Base-by-base conservation (phyloP, 30 jellyfish, hydroid and myxozoan species). In the Catostylus mosaicus region DNA sequence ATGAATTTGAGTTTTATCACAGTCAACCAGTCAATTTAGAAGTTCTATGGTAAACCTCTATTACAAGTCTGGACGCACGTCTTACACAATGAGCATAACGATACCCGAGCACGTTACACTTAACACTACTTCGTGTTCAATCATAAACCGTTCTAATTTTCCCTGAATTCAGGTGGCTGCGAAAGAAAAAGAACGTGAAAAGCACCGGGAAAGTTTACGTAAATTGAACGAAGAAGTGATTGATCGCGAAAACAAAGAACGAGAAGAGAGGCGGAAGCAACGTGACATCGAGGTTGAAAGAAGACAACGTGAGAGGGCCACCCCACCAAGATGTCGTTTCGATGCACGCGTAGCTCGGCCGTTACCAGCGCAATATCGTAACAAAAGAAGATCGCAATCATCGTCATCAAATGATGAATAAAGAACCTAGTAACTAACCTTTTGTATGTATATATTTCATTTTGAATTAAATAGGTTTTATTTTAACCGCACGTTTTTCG, bases 281-380 rank as follows among this genome's bases (percentile, higher is more conserved):
- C 78, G 91, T 12, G 84, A 67, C 16, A 69, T 57, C 40, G 91
- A 67, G 52, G 16, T 56, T 1, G 61, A 50, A 14, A 30, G 75
- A 26, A 71, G 30, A 23, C 71, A 70, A 26, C 34, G 79, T 57
- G 79, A 81, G 32, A 68, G 76, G 16, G 67, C n/a, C 29, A 81
- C 10, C 57, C 69, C 91, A 8, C 69, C 91, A 8, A 60, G 43
- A 50, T 22, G 77, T 12, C 69, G 59, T 1, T 34, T 23, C 0
- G 84, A 73, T 20, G 78, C 74, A 9, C 84, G 91, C 37, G 63
- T 60, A 1, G 52, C 16, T 30, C 90, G 90, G 6, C 75, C 30
- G 19, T 30, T 80, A 36, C 83, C 90, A 2, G 90, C 75, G 27
- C 91, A 81, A 67, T 81, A 81, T 65, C 91, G 84, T 74, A 27